Base-by-base conservation (phyloP, 2,888 invertebrate species). In the Labia minor region DNA sequence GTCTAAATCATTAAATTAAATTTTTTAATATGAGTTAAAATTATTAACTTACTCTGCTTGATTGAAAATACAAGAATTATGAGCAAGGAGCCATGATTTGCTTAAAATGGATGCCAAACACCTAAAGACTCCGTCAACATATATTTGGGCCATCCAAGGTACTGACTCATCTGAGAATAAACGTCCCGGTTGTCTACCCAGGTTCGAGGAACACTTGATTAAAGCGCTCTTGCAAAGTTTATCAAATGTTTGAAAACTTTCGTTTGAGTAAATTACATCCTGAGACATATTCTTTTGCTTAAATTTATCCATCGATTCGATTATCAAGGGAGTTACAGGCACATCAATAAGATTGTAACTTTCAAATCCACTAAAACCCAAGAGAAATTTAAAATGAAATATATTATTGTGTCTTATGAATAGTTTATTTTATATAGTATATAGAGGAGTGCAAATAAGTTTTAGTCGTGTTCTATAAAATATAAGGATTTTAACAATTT, bases 321-420 rank as follows among this genome's bases (percentile, higher is more conserved):
- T 49, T 49, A 14, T 16, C 3, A n/a, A 49, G 14, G 49, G 49
- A n/a, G 14, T 16, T 8, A 8, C 16, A n/a, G 14, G 2, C 14
- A 49, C 49, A 49, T 49, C 14, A n/a, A 49, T 4, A 14, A 11
- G 49, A n/a, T 49, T 14, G 49, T 49, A 49, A 49, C n/a, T 49
- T 49, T 49, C 16, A 49, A n/a, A 49, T 49, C 49, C 49, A 49
- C 49, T 49, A 16, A 49, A 26, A 61, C 14, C 65, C 63, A 16
- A 70, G 19, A 14, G 21, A 19, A n/a, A 71, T 37, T 1, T 3
- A 8, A 37, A 4, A 20, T 37, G 19, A 61, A 62, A 14, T 14
- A 70, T n/a, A n/a, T n/a, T n/a, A n/a, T n/a, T n/a, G n/a, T n/a
- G n/a, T n/a, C n/a, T n/a, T n/a, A n/a, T n/a, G n/a, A n/a, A n/a